phyloP scores from a whole-genome alignment of 2,113 vertebrate genomes.

The Bos javanicus region DNA sequence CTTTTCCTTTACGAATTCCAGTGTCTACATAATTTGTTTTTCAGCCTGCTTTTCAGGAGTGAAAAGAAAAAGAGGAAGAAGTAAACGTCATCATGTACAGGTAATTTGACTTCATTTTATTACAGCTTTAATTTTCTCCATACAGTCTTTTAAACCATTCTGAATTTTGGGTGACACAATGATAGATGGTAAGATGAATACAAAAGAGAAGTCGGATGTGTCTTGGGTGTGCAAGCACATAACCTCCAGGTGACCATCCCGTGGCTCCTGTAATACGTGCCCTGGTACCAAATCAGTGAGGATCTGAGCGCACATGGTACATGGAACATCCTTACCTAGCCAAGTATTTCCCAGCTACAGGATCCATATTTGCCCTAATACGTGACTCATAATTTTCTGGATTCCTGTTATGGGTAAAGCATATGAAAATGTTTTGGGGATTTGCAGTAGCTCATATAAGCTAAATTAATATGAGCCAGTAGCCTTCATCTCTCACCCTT shows the following conservation, averaged over 20 bases:
- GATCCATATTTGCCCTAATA: neutral
- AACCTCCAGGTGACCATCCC: neutral
- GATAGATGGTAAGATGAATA: neutral
- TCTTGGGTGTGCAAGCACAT: neutral
- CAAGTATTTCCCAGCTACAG: neutral
- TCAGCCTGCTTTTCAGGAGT: neutral
- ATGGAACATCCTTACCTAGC: neutral
- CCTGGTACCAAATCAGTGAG: neutral
- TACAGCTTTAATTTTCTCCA: conserved; percentile 15
- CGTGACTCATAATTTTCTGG: neutral
- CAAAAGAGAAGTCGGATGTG: neutral
- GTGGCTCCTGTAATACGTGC: neutral
- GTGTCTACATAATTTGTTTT: conserved; percentile 29
- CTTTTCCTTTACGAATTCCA: neutral
- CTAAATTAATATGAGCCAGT: neutral
- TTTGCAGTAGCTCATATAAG: neutral
- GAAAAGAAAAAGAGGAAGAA: conserved; percentile 23
- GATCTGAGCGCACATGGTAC: too few relatives aligned
- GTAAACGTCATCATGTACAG: neutral
- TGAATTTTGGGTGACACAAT: neutral
- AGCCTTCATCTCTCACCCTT: neutral
- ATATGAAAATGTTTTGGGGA: neutral
- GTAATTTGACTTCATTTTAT: conserved; percentile 40
- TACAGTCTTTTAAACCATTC: neutral
- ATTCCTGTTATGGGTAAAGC: neutral